Conservation (phyloP, 92 coral and sea anemone genomes). For the Epizoanthus ramosus region DNA sequence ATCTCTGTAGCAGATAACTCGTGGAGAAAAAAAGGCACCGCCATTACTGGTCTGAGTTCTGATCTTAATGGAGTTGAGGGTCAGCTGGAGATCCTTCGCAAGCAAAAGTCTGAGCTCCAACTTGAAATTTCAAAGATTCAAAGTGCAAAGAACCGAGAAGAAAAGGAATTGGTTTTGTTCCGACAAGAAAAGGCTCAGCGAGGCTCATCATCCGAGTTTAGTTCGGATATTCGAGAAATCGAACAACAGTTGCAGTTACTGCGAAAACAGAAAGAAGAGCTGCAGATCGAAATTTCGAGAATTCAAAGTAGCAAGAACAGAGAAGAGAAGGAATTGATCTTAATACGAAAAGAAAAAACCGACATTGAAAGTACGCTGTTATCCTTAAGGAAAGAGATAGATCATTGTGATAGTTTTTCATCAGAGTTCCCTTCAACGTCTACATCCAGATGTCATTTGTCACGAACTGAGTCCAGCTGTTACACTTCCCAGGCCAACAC, state of each 20-base stretch:
- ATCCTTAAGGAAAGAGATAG: slow-evolving; percentile 49
- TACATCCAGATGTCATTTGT: slow-evolving; percentile 8
- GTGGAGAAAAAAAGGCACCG: slow-evolving; percentile 65
- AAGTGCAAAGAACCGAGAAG: slow-evolving; percentile 68
- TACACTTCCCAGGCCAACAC: neutral
- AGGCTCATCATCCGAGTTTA: slow-evolving; percentile 42
- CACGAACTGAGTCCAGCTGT: slow-evolving; percentile 11
- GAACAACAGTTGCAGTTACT: slow-evolving; percentile 52
- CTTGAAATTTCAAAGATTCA: slow-evolving; percentile 71
- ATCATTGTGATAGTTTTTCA: slow-evolving; percentile 29
- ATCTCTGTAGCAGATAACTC: slow-evolving; percentile 64
- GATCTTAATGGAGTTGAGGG: slow-evolving; percentile 60
- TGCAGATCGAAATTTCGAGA: slow-evolving; percentile 67
- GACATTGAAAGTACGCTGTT: slow-evolving; percentile 67
- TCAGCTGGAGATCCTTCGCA: slow-evolving; percentile 58
- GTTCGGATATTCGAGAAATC: slow-evolving; percentile 14
- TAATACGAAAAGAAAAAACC: slow-evolving; percentile 64
- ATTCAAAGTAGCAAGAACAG: slow-evolving; percentile 52
- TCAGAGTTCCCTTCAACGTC: slow-evolving; percentile 23
- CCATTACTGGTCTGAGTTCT: slow-evolving; percentile 52
- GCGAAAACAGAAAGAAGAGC: slow-evolving; percentile 63
- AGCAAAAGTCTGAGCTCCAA: slow-evolving; percentile 72
- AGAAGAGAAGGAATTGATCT: slow-evolving; percentile 59
- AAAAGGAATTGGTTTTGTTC: slow-evolving; percentile 65
- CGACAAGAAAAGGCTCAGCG: slow-evolving; percentile 63